Evolutionary conservation across 2,888 invertebrate genomes (phyloP).

Genomic region (Imbricaverruca yamaguchii): DNA sequence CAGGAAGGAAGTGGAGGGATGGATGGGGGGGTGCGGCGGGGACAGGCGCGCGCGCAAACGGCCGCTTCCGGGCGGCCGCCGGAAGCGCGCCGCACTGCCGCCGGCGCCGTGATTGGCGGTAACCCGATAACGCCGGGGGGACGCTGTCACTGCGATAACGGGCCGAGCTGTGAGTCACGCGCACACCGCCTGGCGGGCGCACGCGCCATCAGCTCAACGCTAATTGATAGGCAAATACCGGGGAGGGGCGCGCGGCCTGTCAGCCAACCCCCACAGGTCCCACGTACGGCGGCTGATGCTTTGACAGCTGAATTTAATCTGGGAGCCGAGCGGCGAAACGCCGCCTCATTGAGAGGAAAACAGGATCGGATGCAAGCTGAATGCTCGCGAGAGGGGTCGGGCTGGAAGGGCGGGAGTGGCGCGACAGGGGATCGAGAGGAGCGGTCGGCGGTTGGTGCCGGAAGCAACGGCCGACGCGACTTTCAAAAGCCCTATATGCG

Average conservation of each 20-base stretch:
- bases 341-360: background rate
- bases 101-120: conserved; percentile 28
- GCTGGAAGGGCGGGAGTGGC: background rate
- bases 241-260: background rate
- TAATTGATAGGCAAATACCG: background rate
- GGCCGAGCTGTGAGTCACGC: background rate
- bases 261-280: background rate
- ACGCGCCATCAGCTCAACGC: background rate
- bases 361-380: background rate
- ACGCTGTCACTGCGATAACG: conserved; percentile 3
- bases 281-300: background rate
- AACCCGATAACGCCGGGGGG: conserved; percentile 1
- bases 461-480: too few species aligned
- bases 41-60: background rate
- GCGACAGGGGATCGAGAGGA: background rate
- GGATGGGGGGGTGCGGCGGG: conserved; percentile 35
- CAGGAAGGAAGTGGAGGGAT: conserved; percentile 29
- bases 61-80: conserved; percentile 23
- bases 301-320: conserved; percentile 20
- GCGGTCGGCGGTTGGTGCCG: too few species aligned
- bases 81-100: conserved; percentile 27
- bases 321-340: background rate
- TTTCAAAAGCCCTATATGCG: too few species aligned
- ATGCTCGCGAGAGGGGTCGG: background rate
- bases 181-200: background rate